A percentile compares a stretch with the other conserved stretches of the same genome.
These are phyloP conservation scores for Scytalopus superciliaris DNA, from an alignment of 2,113 vertebrate species.

Conservation along the genomic window DNA sequence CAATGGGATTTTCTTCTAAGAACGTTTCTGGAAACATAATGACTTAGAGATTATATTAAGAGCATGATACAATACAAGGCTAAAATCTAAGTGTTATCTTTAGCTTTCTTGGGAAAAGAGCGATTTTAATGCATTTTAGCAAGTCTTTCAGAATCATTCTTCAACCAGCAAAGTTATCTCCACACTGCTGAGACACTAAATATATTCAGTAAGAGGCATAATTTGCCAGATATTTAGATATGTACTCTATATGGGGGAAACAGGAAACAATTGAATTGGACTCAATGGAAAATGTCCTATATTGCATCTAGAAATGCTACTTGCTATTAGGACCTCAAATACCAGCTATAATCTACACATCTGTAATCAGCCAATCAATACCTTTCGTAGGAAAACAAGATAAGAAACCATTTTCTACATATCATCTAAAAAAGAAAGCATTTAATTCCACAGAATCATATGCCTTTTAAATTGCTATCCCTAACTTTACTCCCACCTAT, in stretches of 20 bases:
- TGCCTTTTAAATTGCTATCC: not conserved
- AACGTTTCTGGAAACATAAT: slow-evolving; percentile 11
- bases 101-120: not conserved
- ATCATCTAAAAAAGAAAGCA: not conserved
- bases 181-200: not conserved
- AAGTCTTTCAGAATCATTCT: not conserved
- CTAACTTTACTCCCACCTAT: slow-evolving; percentile 39
- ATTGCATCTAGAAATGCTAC: not conserved
- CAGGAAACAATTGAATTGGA: not conserved
- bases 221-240: not conserved
- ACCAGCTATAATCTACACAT: not conserved
- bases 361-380: not conserved
- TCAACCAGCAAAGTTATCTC: not conserved
- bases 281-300: not conserved
- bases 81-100: not conserved
- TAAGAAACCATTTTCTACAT: not conserved
- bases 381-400: not conserved
- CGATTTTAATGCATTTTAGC: not conserved
- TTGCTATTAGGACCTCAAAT: not conserved
- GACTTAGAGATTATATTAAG: not conserved
- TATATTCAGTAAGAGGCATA: not conserved
- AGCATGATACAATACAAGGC: not conserved
- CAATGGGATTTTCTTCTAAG: slow-evolving; percentile 19
- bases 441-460: not conserved
- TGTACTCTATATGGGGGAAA: not conserved